Evolutionary conservation across 2,113 vertebrate species (phyloP), one percentile per base, ranked within the genome.

Genomic region (Chionomys nivalis): DNA sequence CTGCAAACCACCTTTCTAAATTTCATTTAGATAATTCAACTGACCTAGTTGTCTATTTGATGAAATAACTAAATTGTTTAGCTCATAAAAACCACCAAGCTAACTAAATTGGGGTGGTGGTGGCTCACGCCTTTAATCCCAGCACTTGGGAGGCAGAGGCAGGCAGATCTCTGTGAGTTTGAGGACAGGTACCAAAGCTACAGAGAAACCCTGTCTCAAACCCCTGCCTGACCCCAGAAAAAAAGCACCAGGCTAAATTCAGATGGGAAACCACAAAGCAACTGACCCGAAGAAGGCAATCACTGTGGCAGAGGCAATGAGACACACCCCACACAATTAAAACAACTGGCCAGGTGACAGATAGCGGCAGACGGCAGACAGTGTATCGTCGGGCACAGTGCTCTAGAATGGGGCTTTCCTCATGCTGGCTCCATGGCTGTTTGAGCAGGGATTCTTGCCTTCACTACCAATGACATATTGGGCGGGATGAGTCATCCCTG

Each of bases 1-100:
- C 78, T 91, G 21, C 14, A 78, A 94, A 87, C 66, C 96, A 55
- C 68, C 63, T 96, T 94, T 94, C 72, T 81, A 89, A 76, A 28
- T 79, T 85, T 61, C n/a, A 83, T 89, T 93, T 97, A 97, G 97
- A 95, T 98, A 96, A 97, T 97, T 98, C 89, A 97, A 70, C 73
- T 83, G 96, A 89, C 89, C 90, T 92, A 93, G 49, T 89, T 97
- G 76, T 91, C 70, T 90, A 72, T 86, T 88, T 63, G 76, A 96
- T 97, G 70, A 95, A 95, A 95, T 73, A 94, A 78, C 89, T 97
- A 85, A 96, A 95, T 97, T 97, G 96, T 94, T 97, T 96, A 97
- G 73, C 44, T 93, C 52, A 65, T 92, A 68, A 91, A 95, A 36
- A 94, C 58, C 72, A 89, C 13, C 81, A 39, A 94, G 52, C 72